Conservation (phyloP, 2,113 vertebrate genomes). For the Crotophaga sulcirostris region DNA sequence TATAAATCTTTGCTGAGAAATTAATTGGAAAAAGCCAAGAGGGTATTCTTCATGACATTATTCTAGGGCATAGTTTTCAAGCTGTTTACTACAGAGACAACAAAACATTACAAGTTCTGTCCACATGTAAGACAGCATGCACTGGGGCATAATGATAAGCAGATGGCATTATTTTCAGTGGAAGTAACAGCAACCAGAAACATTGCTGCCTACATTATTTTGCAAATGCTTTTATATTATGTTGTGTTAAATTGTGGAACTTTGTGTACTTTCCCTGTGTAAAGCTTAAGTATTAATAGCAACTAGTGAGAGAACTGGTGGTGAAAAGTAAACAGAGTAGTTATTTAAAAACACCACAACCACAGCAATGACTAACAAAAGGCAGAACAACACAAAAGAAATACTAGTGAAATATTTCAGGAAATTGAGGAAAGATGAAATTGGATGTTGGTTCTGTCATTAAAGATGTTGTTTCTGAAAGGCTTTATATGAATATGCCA, state of each 20-base stretch:
- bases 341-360: conserved; percentile 13
- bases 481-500: background rate
- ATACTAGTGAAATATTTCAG: background rate
- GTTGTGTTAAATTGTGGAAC: background rate
- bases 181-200: conserved; percentile 57
- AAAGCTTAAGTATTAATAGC: background rate
- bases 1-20: conserved; percentile 29
- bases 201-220: conserved; percentile 24
- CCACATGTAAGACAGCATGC: conserved; percentile 32
- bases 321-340: background rate
- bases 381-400: background rate
- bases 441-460: background rate
- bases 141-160: conserved; percentile 54
- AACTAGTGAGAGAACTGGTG: background rate
- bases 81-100: conserved; percentile 43
- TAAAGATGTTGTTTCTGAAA: conserved; percentile 21
- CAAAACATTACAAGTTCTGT: conserved; percentile 20
- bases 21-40: conserved; percentile 41
- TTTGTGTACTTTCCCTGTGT: background rate
- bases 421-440: background rate
- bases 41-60: conserved; percentile 29
- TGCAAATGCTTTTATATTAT: conserved; percentile 19
- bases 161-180: conserved; percentile 66
- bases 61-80: conserved; percentile 25
- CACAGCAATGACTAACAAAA: background rate